phyloP scores from a whole-genome alignment of 2,797 vertebrate genomes.

The Pangasius larnaudii region DNA sequence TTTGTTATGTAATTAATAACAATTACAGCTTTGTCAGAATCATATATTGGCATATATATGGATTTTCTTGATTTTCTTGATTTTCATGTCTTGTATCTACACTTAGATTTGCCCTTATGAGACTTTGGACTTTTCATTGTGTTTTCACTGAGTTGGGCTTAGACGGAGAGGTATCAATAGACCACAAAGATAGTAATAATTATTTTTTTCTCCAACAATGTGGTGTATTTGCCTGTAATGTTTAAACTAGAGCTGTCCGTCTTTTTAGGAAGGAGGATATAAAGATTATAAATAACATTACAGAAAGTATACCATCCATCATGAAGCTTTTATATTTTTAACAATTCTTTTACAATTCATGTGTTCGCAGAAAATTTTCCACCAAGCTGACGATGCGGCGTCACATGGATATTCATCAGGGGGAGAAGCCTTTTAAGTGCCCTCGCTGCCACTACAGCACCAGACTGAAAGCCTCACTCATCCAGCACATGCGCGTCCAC shows the following conservation, averaged over 20 bases:
- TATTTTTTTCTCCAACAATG: neutral
- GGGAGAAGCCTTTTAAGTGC: slow-evolving; percentile 73
- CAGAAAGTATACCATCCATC: neutral
- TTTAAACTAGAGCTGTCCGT: neutral
- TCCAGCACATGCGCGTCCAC: slow-evolving; percentile 71
- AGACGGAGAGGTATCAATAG: neutral
- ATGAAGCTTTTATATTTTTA: neutral
- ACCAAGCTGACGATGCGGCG: slow-evolving; percentile 73
- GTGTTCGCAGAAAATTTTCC: slow-evolving; percentile 70
- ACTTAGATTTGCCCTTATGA: neutral
- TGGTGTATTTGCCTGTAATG: neutral
- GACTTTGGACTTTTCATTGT: neutral
- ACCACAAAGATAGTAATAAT: neutral
- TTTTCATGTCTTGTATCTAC: neutral
- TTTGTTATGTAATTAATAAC: neutral
- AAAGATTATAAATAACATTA: neutral
- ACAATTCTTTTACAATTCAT: neutral
- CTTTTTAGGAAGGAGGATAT: neutral
- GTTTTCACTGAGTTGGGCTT: no score
- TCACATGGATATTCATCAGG: slow-evolving; percentile 71
- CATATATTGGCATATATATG: neutral
- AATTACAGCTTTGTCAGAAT: neutral
- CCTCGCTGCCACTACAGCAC: slow-evolving; percentile 69
- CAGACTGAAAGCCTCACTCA: slow-evolving; percentile 75
- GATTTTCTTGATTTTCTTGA: neutral